phyloP scores from a whole-genome alignment of 1,140 invertebrate genomes.

The Campoletis sonorensis region DNA sequence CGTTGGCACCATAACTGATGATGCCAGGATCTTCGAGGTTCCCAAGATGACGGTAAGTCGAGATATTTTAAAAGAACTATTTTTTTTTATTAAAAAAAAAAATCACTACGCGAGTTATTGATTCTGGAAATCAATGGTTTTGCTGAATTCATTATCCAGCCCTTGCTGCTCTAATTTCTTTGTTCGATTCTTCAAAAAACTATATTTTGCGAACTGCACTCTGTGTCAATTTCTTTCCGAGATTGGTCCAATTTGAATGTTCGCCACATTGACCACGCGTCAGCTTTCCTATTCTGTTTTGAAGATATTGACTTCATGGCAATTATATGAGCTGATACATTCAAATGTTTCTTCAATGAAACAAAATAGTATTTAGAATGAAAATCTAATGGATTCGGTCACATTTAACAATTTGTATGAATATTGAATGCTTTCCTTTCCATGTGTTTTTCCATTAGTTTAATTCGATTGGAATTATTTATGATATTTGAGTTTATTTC shows the following conservation, averaged over 20 bases:
- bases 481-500: no score
- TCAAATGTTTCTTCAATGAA: slow-evolving; percentile 28
- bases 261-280: slow-evolving; percentile 35
- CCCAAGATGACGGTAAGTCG: slow-evolving; percentile 92
- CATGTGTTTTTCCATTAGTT: no score
- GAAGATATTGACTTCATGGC: slow-evolving; percentile 45
- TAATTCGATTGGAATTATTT: no score
- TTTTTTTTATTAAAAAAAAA: no score
- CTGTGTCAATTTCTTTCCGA: background rate
- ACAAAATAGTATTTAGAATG: background rate
- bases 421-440: no score
- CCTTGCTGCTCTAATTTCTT: no score
- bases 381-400: no score
- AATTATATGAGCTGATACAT: slow-evolving; percentile 56
- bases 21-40: slow-evolving; percentile 92
- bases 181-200: background rate
- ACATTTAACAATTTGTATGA: no score
- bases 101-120: background rate
- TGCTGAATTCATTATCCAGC: no score
- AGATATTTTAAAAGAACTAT: background rate
- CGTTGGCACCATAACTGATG: slow-evolving; percentile 97
- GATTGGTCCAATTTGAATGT: slow-evolving; percentile 58
- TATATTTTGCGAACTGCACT: slow-evolving; percentile 50
- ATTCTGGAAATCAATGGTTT: background rate
- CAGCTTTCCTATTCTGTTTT: slow-evolving; percentile 61